These are phyloP conservation scores for Ateles fusciceps DNA, from an alignment of 2,797 vertebrate genomes.

Conservation along the genomic window DNA sequence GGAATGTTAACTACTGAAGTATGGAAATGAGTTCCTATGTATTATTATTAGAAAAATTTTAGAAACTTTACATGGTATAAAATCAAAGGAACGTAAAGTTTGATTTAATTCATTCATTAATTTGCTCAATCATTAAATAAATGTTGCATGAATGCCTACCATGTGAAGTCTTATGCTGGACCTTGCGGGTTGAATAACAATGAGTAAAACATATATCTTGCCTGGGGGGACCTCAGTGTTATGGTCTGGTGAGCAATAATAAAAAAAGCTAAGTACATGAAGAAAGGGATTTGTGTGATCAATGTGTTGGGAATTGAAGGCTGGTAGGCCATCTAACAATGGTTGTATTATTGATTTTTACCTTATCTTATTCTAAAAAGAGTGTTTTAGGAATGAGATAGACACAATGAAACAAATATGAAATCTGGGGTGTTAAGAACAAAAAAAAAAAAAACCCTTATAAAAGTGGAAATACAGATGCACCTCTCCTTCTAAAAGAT, in stretches of 20 bases:
- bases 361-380: conserved; percentile 59
- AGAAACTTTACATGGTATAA: not conserved
- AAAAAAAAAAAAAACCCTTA: conserved; percentile 21
- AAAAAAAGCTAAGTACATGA: conserved; percentile 48
- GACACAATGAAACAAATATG: conserved; percentile 62
- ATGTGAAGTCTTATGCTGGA: not conserved
- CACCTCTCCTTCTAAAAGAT: not conserved
- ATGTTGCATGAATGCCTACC: conserved; percentile 19
- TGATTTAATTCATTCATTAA: conserved; percentile 56
- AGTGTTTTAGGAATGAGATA: conserved; percentile 60
- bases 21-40: not conserved
- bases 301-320: conserved; percentile 70
- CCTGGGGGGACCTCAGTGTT: conserved; percentile 37
- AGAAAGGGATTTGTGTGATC: conserved; percentile 74
- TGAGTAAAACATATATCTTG: conserved; percentile 62
- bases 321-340: conserved; percentile 62
- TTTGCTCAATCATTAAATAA: conserved; percentile 58
- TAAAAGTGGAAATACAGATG: conserved; percentile 2
- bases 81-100: not conserved
- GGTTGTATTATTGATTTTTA: conserved; percentile 72
- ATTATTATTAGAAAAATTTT: not conserved
- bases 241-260: conserved; percentile 63
- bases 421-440: conserved; percentile 38
- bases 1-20: not conserved
- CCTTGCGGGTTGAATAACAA: conserved; percentile 21